These are phyloP conservation scores for Archegozetes longisetosus DNA, from an alignment of 1,140 invertebrate species.

Conservation along the genomic window DNA sequence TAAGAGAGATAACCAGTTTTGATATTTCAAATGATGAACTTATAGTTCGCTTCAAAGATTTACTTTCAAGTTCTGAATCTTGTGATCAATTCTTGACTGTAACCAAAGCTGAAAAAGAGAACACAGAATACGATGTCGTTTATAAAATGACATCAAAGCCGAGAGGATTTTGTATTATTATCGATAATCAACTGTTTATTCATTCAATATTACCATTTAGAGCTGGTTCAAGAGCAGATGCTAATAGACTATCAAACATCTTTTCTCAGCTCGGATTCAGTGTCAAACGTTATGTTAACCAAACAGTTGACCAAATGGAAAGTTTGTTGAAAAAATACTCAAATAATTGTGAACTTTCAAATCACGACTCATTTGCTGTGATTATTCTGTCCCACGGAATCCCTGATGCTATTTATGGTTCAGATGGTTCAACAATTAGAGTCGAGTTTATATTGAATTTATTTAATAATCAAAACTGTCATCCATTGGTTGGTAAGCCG, in stretches of 20 bases:
- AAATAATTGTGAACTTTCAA: neutral
- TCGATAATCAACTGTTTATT: neutral
- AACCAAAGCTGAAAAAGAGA: neutral
- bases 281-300: neutral
- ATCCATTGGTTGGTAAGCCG: neutral
- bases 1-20: no score
- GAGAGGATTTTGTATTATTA: neutral
- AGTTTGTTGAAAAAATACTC: neutral
- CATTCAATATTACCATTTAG: neutral
- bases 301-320: neutral
- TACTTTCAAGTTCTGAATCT: neutral
- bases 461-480: constrained; percentile 1
- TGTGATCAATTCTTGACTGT: neutral
- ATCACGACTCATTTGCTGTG: neutral
- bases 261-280: neutral
- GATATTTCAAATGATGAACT: neutral
- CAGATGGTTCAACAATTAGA: neutral
- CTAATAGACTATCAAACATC: neutral
- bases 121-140: neutral
- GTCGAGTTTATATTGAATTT: neutral
- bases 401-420: neutral
- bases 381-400: constrained; percentile 1
- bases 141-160: neutral
- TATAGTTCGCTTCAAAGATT: neutral
- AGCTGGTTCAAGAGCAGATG: neutral